Conservation (phyloP, 1,140 invertebrate genomes). For the Scaptomyza pallida region DNA sequence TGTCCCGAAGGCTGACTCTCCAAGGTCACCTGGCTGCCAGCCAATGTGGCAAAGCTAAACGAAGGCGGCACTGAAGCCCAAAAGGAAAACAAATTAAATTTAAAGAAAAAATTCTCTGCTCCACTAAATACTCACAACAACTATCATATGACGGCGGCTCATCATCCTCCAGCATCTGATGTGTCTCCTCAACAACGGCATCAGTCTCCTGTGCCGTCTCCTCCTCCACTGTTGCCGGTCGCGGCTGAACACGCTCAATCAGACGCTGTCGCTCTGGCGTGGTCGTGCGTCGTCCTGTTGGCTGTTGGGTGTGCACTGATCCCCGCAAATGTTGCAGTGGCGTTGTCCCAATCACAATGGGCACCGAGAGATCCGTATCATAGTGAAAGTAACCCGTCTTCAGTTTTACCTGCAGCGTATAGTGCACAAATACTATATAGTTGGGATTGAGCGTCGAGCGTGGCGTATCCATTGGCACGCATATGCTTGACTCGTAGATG, state of each 20-base stretch:
- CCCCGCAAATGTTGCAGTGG: conserved; percentile 56
- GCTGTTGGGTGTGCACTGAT: conserved; percentile 55
- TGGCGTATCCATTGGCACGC: conserved; percentile 72
- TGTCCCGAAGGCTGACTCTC: conserved; percentile 47
- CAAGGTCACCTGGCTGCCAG: conserved; percentile 69
- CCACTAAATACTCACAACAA: conserved; percentile 60
- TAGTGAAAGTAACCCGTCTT: conserved; percentile 80
- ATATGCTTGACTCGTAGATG: conserved; percentile 68
- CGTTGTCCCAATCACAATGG: conserved; percentile 68
- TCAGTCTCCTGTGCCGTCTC: conserved; percentile 45
- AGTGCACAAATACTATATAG: conserved; percentile 79
- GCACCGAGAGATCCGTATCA: conserved; percentile 76
- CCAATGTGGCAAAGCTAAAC: conserved; percentile 76
- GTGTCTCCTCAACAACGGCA: conserved; percentile 33
- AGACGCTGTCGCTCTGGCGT: conserved; percentile 66
- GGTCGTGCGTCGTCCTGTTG: conserved; percentile 36
- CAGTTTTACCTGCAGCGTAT: conserved; percentile 72
- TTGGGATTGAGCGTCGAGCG: conserved; percentile 77
- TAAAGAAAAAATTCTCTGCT: neutral
- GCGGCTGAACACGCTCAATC: conserved; percentile 65
- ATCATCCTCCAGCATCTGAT: conserved; percentile 64
- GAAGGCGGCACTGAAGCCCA: conserved; percentile 69
- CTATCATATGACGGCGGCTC: conserved; percentile 78
- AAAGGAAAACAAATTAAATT: neutral
- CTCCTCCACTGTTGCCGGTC: conserved; percentile 49